These are phyloP conservation scores for Pollenia griseotomentosa DNA, from an alignment of 2,888 invertebrate species.

Conservation along the genomic window DNA sequence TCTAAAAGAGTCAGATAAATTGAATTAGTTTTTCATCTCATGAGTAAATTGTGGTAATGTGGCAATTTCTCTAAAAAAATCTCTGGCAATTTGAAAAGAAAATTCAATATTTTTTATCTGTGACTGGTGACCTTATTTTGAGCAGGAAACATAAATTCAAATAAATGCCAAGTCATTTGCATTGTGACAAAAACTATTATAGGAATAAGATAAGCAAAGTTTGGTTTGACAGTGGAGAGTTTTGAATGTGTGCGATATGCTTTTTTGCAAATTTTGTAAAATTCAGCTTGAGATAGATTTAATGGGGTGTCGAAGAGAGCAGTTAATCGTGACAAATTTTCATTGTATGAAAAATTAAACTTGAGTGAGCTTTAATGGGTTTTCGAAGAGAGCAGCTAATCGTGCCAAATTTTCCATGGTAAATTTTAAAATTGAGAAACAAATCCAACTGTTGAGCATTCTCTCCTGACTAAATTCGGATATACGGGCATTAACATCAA, in stretches of 20 bases:
- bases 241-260: not conserved
- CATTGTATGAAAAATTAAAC: too few relatives aligned
- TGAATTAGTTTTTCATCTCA: slow-evolving; percentile 1
- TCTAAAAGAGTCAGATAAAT: slow-evolving; percentile 11
- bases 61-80: slow-evolving; percentile 13
- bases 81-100: slow-evolving; percentile 47
- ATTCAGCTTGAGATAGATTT: too few relatives aligned
- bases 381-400: too few relatives aligned
- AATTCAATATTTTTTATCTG: slow-evolving; percentile 43
- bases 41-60: not conserved
- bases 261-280: too few relatives aligned
- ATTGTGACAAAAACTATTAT: slow-evolving; percentile 16
- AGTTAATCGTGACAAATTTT: too few relatives aligned
- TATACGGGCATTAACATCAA: too few relatives aligned
- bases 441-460: too few relatives aligned
- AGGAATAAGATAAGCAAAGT: not conserved
- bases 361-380: too few relatives aligned
- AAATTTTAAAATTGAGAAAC: too few relatives aligned
- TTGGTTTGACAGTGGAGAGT: not conserved
- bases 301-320: too few relatives aligned
- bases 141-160: slow-evolving; percentile 25
- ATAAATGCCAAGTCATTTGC: slow-evolving; percentile 18
- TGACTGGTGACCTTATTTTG: slow-evolving; percentile 52
- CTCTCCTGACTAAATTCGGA: too few relatives aligned
- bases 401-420: too few relatives aligned